Evolutionary conservation across 2,797 vertebrate genomes (phyloP), one percentile per base, ranked within the genome.

Genomic region (Poecile montanus): DNA sequence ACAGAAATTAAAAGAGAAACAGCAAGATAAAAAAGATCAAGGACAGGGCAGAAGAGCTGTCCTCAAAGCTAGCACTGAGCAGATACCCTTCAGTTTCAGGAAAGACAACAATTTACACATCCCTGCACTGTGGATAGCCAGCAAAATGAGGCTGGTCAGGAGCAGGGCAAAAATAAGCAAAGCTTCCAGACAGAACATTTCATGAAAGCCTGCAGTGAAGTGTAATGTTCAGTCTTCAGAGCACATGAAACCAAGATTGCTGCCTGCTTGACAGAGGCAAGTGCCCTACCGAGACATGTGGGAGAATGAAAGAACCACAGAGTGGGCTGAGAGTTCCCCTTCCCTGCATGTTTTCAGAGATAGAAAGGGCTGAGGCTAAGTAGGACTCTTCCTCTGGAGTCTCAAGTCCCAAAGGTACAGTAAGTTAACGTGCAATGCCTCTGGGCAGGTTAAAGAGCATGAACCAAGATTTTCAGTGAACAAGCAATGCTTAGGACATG

Each of bases 41-140:
- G 60, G 44, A 14, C 51, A 62, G 13, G 47, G 68, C 13, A 50
- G 29, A 82, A 60, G 4, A 63, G 36, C 5, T 60, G 40, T 45
- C 18, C 51, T 74, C 57, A 18, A 1, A 2, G 48, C 21, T 2
- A 1, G 40, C 27, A 56, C 14, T 0, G 0, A 73, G 67, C 16
- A 88, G 51, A 53, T 22, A 36, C 3, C 10, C 47, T 75, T 84
- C 29, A n/a, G 26, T 30, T 71, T 67, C 58, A 44, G 29, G 23
- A 56, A 60, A 72, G 34, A 65, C 8, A 54, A 13, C 36, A n/a
- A 14, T 56, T 71, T 71, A 34, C 19, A 58, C 38, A n/a, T 25
- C 6, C 9, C 19, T 83, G 12, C 30, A 7, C 53, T 57, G 45
- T 25, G 34, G 34, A 34, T 5, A 61, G 25, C 13, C 60, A 53